Conservation (phyloP, 2,113 vertebrate species). For the Larimichthys polyactis region DNA sequence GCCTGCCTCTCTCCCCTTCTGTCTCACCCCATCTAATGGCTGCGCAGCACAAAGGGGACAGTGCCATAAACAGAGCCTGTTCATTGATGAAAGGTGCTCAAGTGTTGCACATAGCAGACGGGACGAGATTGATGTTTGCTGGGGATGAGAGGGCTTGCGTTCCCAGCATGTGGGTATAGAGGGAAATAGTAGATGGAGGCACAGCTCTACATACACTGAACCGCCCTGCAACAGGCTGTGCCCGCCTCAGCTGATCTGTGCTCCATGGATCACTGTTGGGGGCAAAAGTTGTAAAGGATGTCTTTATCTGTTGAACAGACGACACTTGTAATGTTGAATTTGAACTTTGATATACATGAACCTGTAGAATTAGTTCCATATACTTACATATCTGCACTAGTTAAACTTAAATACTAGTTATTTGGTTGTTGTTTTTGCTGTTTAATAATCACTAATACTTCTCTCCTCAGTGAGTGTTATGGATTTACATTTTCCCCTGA, state of each 20-base stretch:
- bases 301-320: conserved; percentile 36
- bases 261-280: conserved; percentile 12
- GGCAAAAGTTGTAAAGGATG: conserved; percentile 18
- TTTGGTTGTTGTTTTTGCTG: no score
- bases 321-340: conserved; percentile 1
- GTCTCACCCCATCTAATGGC: conserved; percentile 71
- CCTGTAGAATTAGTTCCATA: background rate
- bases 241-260: conserved; percentile 8
- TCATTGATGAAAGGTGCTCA: conserved; percentile 75
- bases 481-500: background rate
- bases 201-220: conserved; percentile 22
- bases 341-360: background rate
- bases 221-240: conserved; percentile 68
- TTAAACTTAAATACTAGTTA: background rate
- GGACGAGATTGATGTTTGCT: conserved; percentile 70
- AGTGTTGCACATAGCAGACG: conserved; percentile 61
- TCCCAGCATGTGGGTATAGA: conserved; percentile 47
- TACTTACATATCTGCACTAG: background rate
- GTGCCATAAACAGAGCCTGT: conserved; percentile 72
- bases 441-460: no score
- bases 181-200: conserved; percentile 11
- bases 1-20: conserved; percentile 75
- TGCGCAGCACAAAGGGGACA: conserved; percentile 73
- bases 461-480: background rate
- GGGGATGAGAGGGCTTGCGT: conserved; percentile 61